Percentiles rank a stretch among this genome's conserved stretches.
Conservation (phyloP, 37 sponge, comb jelly and placozoan species). For the Oopsacas minuta region DNA sequence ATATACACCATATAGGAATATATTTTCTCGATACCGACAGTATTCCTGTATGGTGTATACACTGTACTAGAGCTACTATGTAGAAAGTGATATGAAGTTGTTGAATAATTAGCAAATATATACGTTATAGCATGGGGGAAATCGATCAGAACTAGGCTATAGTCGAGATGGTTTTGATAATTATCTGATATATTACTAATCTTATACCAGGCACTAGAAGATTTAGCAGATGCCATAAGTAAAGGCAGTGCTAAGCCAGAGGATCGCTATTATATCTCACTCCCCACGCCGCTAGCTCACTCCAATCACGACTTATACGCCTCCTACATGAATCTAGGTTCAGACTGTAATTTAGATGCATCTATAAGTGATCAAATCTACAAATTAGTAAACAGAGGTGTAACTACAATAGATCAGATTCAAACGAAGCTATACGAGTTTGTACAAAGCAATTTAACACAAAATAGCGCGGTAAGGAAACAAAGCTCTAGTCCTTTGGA, state of each 20-base stretch:
- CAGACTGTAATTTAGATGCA: background rate
- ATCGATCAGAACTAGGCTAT: too few relatives aligned
- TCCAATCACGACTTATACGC: conserved; percentile 27
- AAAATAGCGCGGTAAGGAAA: background rate
- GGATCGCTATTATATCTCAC: conserved; percentile 50
- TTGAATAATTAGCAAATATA: too few relatives aligned
- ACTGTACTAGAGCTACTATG: too few relatives aligned
- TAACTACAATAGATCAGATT: background rate
- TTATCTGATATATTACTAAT: too few relatives aligned
- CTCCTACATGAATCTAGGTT: background rate
- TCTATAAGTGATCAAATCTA: background rate
- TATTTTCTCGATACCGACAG: too few relatives aligned
- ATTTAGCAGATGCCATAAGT: conserved; percentile 32
- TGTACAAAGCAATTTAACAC: background rate
- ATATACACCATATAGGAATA: too few relatives aligned
- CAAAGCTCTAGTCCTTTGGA: too few relatives aligned
- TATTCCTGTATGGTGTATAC: too few relatives aligned
- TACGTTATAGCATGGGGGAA: too few relatives aligned
- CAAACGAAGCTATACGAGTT: background rate
- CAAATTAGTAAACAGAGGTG: background rate
- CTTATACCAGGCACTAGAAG: conserved; percentile 40
- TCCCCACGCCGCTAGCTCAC: conserved; percentile 64
- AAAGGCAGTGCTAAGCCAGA: conserved; percentile 38
- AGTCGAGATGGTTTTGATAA: too few relatives aligned
- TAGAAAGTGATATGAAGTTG: too few relatives aligned